Evolutionary conservation across 2,888 invertebrate genomes (phyloP).

Genomic region (Microctonus aethiopoides): DNA sequence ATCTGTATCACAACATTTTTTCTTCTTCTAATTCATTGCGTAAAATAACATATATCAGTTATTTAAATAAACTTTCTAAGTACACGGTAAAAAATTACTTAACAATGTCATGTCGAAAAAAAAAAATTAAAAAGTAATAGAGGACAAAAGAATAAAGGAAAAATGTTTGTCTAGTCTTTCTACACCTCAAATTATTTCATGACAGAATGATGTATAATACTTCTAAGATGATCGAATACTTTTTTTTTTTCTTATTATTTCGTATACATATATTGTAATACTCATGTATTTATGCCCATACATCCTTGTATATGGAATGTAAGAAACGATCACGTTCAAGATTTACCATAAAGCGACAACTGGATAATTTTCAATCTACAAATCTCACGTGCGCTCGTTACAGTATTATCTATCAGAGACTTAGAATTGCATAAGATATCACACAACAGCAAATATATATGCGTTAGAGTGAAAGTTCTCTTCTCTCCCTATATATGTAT

Average conservation of each 20-base stretch:
- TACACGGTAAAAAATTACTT: not conserved
- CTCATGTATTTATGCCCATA: no score
- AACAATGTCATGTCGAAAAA: not conserved
- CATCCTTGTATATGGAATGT: not conserved
- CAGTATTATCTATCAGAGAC: not conserved
- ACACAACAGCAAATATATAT: slow-evolving; percentile 16
- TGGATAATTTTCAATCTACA: slow-evolving; percentile 21
- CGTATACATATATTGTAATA: not conserved
- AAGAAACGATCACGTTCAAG: not conserved
- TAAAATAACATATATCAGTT: not conserved
- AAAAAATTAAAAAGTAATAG: not conserved
- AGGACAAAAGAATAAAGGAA: not conserved
- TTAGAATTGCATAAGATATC: slow-evolving; percentile 22
- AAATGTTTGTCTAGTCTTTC: not conserved
- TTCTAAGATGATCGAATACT: not conserved
- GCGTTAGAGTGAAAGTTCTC: slow-evolving; percentile 46
- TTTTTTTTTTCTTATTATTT: not conserved
- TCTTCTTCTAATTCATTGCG: not conserved
- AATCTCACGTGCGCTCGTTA: slow-evolving; percentile 18
- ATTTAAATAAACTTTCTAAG: not conserved
- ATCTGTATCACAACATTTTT: not conserved
- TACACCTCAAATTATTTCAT: slow-evolving; percentile 8
- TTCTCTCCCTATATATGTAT: slow-evolving; percentile 34
- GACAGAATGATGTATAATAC: slow-evolving; percentile 19
- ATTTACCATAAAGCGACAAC: slow-evolving; percentile 8